Base-by-base conservation (phyloP, 2,797 vertebrate genomes). In the Falco naumanni region DNA sequence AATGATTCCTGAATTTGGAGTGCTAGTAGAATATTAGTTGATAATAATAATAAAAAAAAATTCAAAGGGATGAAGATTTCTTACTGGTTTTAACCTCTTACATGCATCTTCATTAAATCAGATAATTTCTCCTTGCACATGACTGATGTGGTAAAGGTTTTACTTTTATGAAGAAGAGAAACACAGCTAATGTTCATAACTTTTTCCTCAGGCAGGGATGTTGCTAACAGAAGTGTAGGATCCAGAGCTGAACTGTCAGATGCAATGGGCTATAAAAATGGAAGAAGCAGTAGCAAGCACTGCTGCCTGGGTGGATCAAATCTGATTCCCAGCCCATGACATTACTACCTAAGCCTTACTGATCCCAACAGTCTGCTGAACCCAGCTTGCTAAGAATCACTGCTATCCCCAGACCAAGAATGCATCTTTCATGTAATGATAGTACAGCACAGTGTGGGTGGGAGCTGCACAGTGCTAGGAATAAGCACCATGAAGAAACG, bases 401-500 rank as follows among this genome's bases (percentile, higher is more conserved):
- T 72, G 43, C 51, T 53, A 12, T 47, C 2, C 43, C 45, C 78
- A 72, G 37, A 53, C 1, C 37, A 70, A 41, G 68, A 83, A 79
- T 0, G 1, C 13, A 50, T 57, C 28, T 25, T 65, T 54, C 0
- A 3, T 29, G 10, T 7, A 14, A 56, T 11, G 29, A 5, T 28
- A 71, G 28, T 14, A 6, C 13, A 69, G 37, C 16, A 54, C 25
- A 8, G 53, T 39, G 69, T 16, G 10, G 34, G 7, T 28, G 39
- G 22, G n/a, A 81, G 16, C n/a, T 75, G 24, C n/a, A 39, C 43
- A 51, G 43, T 21, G 48, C 29, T 31, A 29, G 45, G 31, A 72
- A 20, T 53, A 43, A 88, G 25, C 25, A 25, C 3, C 15, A 2
- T 6, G 21, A 57, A 41, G 37, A 60, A 72, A 45, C 75, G 29